phyloP scores from a whole-genome alignment of 1,140 invertebrate species.

The Cyphomyrmex costatus region DNA sequence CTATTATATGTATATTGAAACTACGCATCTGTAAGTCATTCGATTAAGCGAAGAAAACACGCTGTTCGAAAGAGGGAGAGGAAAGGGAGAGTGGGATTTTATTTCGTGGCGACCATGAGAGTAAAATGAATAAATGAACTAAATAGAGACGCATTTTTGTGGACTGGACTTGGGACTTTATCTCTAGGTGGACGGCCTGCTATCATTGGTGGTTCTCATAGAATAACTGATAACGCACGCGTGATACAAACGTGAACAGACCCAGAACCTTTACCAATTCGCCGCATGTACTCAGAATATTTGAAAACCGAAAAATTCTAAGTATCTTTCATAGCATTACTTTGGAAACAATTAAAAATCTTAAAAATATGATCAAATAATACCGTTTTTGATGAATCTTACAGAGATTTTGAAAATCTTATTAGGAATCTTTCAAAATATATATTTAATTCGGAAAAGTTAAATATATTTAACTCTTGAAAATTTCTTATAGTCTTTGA shows the following conservation, averaged over 20 bases:
- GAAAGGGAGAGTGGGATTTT: neutral
- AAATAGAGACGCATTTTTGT: conserved; percentile 60
- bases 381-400: neutral
- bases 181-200: conserved; percentile 83
- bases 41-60: conserved; percentile 3
- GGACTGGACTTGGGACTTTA: conserved; percentile 69
- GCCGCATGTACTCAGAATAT: neutral
- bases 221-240: conserved; percentile 30
- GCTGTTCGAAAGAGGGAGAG: neutral
- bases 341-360: neutral
- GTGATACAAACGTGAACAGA: conserved; percentile 44
- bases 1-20: neutral
- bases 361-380: neutral
- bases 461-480: too few relatives aligned
- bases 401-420: neutral
- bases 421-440: neutral
- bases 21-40: neutral
- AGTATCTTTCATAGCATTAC: neutral
- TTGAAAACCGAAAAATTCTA: neutral
- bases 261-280: neutral
- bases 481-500: neutral
- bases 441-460: neutral
- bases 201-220: conserved; percentile 78
- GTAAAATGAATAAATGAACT: conserved; percentile 53
- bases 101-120: conserved; percentile 39